A percentile compares a stretch with the other conserved stretches of the same genome.
Evolutionary conservation across 2,113 vertebrate species (phyloP).

Genomic region (Cairina moschata): DNA sequence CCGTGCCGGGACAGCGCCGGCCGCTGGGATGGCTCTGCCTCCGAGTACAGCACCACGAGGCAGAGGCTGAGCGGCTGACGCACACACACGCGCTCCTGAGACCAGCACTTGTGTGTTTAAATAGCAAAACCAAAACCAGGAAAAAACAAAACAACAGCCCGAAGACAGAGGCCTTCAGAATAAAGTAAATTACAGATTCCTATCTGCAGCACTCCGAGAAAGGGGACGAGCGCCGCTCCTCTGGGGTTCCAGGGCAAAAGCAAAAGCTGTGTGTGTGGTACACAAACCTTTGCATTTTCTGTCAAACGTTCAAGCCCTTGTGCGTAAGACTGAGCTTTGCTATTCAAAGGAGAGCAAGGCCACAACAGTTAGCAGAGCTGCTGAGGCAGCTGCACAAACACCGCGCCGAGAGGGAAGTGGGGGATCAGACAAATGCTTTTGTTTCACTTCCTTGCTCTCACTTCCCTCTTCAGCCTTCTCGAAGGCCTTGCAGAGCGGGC

Average conservation of each 20-base stretch:
- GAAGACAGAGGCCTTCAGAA: not conserved
- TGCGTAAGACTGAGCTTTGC: fast-evolving
- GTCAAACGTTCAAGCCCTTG: fast-evolving
- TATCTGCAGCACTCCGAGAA: fast-evolving
- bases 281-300: not conserved
- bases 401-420: not conserved
- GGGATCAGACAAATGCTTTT: not conserved
- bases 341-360: not conserved
- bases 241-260: fast-evolving
- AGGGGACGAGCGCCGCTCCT: fast-evolving
- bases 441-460: conserved; percentile 8
- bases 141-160: not conserved
- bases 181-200: fast-evolving
- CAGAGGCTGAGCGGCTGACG: not conserved
- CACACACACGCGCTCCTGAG: fast-evolving
- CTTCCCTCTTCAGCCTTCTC: not conserved
- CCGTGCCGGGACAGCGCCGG: fast-evolving
- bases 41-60: not conserved
- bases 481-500: not conserved
- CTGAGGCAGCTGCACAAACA: not conserved
- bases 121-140: too few species aligned
- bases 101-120: fast-evolving
- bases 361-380: not conserved
- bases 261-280: fast-evolving
- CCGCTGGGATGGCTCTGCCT: fast-evolving